These are phyloP conservation scores for Harpagifer antarcticus DNA, from an alignment of 2,797 vertebrate species.

Conservation along the genomic window DNA sequence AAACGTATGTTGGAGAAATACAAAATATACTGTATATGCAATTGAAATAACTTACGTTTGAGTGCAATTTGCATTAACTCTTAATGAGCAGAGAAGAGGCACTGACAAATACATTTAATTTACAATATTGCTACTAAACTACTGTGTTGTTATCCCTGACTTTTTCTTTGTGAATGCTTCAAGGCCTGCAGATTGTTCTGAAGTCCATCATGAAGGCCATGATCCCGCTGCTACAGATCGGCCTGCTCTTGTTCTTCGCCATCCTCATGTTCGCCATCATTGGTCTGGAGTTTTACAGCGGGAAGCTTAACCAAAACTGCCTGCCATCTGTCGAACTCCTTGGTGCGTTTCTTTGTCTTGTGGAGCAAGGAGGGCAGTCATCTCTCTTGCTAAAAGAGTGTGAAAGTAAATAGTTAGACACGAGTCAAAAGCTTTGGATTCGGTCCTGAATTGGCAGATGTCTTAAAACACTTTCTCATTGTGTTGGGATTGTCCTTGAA, in stretches of 20 bases:
- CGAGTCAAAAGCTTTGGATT: constrained; percentile 18
- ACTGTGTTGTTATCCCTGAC: not conserved
- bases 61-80: too few relatives aligned
- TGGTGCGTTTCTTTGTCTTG: constrained; percentile 57
- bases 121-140: not conserved
- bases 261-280: constrained; percentile 99
- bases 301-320: constrained; percentile 96
- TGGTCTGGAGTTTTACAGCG: constrained; percentile 98
- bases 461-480: not conserved
- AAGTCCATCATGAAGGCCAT: constrained; percentile 99
- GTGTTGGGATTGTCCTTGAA: not conserved
- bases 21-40: not conserved
- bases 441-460: not conserved
- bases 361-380: not conserved
- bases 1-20: not conserved
- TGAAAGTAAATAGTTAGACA: constrained; percentile 25
- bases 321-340: constrained; percentile 82
- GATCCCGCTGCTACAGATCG: constrained; percentile 98
- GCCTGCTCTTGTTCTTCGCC: constrained; percentile 97
- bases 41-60: not conserved
- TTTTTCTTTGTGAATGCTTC: constrained; percentile 16
- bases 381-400: not conserved
- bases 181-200: constrained; percentile 97
- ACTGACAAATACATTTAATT: not conserved
- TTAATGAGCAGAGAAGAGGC: too few relatives aligned